Base-by-base conservation (phyloP, 2,888 invertebrate genomes). In the Ferdinandea cuprea region DNA sequence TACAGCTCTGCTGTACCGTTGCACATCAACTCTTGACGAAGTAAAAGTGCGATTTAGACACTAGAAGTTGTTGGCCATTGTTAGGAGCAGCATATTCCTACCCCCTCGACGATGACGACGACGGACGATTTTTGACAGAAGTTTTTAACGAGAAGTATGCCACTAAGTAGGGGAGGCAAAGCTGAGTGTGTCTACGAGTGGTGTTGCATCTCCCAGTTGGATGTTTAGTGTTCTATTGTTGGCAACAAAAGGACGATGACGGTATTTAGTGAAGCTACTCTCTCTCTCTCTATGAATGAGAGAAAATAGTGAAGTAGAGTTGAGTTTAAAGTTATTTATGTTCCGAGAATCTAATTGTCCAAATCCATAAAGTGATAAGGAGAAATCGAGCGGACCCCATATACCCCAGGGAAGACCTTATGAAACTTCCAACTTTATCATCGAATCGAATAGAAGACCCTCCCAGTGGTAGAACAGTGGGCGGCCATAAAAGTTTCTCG, bases 161-260 rank as follows among this genome's bases (percentile, higher is more conserved):
- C 21, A 52, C 71, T 52, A 52, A 61, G 61, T 35, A 35, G 44
- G 42, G 44, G 11, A 48, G 59, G 30, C 48, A 25, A 50, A 25
- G n/a, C 17, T 37, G 63, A 44, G 52, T 13, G 52, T 13, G n/a
- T 25, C 28, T 48, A 30, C 52, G n/a, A 54, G 35, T 37, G 63
- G 63, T 52, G 54, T 61, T 46, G 3, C 28, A 54, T 48, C 30
- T 37, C 56, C 30, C 63, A 42, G 61, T 42, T 69, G 56, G 37
- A 69, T 77, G 58, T 71, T 77, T 71, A 69, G 65, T 48, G 40
- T 56, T 50, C 56, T 37, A 50, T 63, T 77, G 61, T 76, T 61
- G 61, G 13, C 11, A 56, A 71, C 71, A 77, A 63, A 63, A 32
- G 71, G 7, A 42, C 11, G 5, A 63, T 46, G 7, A 42, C 11